A percentile compares a stretch with the other conserved stretches of the same genome.
These are phyloP conservation scores for Petaurus breviceps DNA, from an alignment of 2,113 vertebrate genomes.

Conservation along the genomic window DNA sequence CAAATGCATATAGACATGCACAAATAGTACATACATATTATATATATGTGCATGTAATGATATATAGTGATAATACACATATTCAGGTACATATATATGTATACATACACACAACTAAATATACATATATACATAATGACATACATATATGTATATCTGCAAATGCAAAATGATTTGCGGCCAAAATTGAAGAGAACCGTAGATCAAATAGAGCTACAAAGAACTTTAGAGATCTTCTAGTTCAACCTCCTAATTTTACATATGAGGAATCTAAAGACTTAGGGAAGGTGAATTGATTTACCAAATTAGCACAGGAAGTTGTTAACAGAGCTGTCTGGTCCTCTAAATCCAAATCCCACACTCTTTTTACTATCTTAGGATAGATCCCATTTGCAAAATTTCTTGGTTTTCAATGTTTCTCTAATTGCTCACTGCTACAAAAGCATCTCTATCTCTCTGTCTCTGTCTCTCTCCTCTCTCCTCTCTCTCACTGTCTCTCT, in stretches of 20 bases:
- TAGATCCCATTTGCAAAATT: background rate
- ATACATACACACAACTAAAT: background rate
- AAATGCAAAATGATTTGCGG: background rate
- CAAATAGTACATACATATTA: background rate
- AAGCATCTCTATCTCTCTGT: background rate
- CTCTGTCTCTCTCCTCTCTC: too few species aligned
- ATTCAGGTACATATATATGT: too few species aligned
- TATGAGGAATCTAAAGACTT: background rate
- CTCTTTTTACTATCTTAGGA: background rate
- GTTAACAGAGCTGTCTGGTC: background rate
- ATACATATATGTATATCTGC: background rate
- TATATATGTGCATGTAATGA: background rate
- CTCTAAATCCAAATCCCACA: background rate
- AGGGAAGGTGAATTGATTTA: background rate
- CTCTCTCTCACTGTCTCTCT: too few species aligned
- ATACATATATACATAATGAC: background rate
- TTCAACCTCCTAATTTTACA: background rate
- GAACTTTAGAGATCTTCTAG: background rate
- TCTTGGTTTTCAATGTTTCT: background rate
- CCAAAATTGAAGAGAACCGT: background rate
- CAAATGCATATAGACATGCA: background rate
- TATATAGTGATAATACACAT: background rate
- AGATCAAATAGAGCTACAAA: background rate
- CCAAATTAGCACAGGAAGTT: background rate
- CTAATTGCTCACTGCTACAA: background rate